These are phyloP conservation scores for Paedocypris micromegethes DNA, from an alignment of 2,797 vertebrate species.

Conservation along the genomic window DNA sequence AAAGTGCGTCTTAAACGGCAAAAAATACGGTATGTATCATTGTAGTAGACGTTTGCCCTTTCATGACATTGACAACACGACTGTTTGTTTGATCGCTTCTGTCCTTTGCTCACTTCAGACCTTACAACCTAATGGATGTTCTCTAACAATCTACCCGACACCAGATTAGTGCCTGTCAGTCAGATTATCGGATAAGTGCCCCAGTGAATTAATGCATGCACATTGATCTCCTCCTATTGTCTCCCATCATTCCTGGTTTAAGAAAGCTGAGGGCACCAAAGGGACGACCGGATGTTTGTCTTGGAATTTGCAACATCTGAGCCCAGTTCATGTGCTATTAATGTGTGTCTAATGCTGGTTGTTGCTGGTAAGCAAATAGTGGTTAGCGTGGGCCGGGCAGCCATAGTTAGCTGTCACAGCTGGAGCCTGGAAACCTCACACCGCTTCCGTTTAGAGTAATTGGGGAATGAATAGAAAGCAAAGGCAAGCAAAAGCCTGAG, in stretches of 20 bases:
- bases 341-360: not conserved
- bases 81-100: conserved; percentile 29
- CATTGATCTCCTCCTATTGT: conserved; percentile 35
- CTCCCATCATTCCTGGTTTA: not conserved
- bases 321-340: not conserved
- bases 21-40: no score
- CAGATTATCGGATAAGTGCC: conserved; percentile 39
- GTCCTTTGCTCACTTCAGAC: conserved; percentile 13
- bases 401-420: conserved; percentile 10
- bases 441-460: conserved; percentile 13
- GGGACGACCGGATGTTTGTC: not conserved
- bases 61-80: conserved; percentile 6
- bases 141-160: conserved; percentile 33
- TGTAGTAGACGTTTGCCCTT: not conserved
- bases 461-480: conserved; percentile 1
- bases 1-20: no score
- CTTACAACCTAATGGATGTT: conserved; percentile 25
- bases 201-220: conserved; percentile 37
- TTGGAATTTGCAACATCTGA: not conserved
- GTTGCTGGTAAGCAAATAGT: not conserved
- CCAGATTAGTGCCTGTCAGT: conserved; percentile 37
- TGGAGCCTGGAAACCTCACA: conserved; percentile 23
- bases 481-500: not conserved
- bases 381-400: not conserved
- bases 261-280: conserved; percentile 15